Conservation (phyloP, 2,888 invertebrate genomes). For the Smittia sp. region DNA sequence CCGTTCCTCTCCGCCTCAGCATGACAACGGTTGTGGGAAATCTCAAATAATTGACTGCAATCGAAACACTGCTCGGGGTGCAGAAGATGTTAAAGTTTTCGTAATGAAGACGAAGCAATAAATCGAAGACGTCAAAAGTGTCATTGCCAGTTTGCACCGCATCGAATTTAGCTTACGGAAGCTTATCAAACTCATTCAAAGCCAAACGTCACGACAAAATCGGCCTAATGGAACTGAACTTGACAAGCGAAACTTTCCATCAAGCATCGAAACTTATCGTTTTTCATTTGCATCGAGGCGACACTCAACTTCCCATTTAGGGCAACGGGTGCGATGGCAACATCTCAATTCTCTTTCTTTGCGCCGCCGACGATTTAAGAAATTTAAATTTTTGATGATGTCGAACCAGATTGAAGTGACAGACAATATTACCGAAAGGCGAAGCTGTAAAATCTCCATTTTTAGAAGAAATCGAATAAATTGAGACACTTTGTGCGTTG, state of each 20-base stretch:
- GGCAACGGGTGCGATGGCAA: not conserved
- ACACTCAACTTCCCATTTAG: not conserved
- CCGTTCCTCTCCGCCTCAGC: no score
- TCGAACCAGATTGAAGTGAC: constrained; percentile 8
- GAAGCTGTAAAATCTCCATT: not conserved
- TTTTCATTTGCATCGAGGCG: not conserved
- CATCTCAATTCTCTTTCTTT: constrained; percentile 3
- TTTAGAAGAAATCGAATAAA: no score
- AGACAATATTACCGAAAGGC: not conserved
- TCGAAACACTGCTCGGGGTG: not conserved
- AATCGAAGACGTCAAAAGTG: not conserved
- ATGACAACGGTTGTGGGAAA: not conserved
- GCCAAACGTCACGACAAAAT: not conserved
- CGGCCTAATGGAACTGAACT: not conserved
- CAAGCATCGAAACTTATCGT: not conserved
- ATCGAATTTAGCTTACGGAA: not conserved
- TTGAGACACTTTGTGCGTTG: no score
- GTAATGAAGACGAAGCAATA: not conserved
- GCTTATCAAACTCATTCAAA: constrained; percentile 1
- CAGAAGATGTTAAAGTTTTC: not conserved
- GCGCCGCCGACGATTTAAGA: not conserved
- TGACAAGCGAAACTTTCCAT: not conserved
- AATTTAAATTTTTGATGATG: constrained; percentile 8
- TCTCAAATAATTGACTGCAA: not conserved
- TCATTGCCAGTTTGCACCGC: not conserved